A percentile compares a stretch with the other conserved stretches of the same genome.
phyloP scores from a whole-genome alignment of 2,113 vertebrate genomes.

The Grammomys dolichurus region DNA sequence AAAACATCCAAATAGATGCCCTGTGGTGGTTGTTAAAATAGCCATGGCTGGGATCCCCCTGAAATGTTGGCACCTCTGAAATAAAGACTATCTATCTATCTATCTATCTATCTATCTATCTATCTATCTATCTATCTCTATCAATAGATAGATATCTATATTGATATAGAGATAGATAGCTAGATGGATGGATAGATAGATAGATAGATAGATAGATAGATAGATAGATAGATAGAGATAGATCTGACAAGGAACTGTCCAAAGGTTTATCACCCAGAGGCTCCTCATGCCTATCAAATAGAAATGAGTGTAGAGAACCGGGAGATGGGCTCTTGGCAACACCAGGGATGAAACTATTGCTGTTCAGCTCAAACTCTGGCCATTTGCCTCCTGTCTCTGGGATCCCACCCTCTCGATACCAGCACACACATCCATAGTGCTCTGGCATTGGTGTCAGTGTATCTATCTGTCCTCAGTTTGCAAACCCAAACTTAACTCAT shows the following conservation, averaged over 20 bases:
- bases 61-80: not conserved
- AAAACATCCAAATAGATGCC: not conserved
- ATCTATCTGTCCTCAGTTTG: not conserved
- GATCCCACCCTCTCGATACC: not conserved
- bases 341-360: not conserved
- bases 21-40: constrained; percentile 10
- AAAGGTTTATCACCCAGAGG: not conserved
- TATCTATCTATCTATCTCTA: too few species aligned
- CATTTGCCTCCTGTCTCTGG: not conserved
- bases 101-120: too few species aligned
- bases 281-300: constrained; percentile 12
- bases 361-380: not conserved
- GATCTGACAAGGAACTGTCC: not conserved
- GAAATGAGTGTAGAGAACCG: not conserved
- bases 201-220: too few species aligned
- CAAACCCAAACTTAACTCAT: not conserved
- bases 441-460: fast-evolving
- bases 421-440: not conserved
- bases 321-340: not conserved
- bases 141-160: too few species aligned
- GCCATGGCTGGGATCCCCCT: not conserved
- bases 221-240: too few species aligned
- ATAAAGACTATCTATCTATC: not conserved
- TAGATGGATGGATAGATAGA: too few species aligned
- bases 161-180: too few species aligned